Base-by-base conservation (phyloP, 2,888 invertebrate species). In the Andricus curvator region DNA sequence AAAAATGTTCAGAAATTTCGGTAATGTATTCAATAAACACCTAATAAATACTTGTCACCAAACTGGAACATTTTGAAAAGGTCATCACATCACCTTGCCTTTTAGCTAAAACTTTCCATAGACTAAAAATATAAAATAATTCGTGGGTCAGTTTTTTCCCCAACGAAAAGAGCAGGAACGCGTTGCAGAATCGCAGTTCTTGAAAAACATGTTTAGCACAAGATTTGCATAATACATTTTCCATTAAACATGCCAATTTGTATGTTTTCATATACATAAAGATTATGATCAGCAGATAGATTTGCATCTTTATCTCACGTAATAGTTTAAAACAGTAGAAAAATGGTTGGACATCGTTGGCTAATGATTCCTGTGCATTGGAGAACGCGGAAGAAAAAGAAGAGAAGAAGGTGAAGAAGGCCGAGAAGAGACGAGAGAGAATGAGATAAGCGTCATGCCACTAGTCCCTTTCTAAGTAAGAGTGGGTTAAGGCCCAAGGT, bases 401-500 rank as follows among this genome's bases (percentile, higher is more conserved):
- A 25, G 33, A 68, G 37, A 74, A 60, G 44, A 78, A 66, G 80
- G 77, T 48, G 4, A 76, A 77, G 78, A 62, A 60, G 76, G 68
- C 66, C 48, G 78, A 81, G 82, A 81, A 82, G 62, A 80, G 76
- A 79, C 79, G 81, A 84, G 83, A 85, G 85, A 81, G 82, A 82
- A 78, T 84, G 82, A 82, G 80, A 83, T 82, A 84, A 81, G 81
- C 82, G 84, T 84, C 81, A 84, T 83, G 83, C 81, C 85, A 84
- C 87, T 88, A 89, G 89, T 90, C 89, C 90, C 89, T 91, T 90
- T 91, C 90, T 88, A 87, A 87, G 88, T 88, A 90, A 91, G 90
- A 92, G 89, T 91, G 91, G 91, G 91, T 92, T 91, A 92, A 91
- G 90, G 90, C 91, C 90, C 91, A 91, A 91, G 91, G 91, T 91